Base-by-base conservation (phyloP, 2,113 vertebrate genomes). In the Cynocephalus volans region DNA sequence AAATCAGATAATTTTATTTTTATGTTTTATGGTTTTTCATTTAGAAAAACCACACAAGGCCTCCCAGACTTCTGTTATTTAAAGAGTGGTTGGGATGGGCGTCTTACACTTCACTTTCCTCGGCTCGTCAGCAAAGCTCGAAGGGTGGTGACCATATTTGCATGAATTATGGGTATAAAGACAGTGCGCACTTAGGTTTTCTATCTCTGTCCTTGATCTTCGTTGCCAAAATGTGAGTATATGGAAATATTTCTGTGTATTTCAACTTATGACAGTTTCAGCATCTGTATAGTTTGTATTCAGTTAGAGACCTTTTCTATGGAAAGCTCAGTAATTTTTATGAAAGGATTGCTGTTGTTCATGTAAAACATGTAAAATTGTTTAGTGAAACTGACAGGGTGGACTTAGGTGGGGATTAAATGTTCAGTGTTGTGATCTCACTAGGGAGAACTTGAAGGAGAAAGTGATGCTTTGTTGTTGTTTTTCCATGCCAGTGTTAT, bases 251-350 rank as follows among this genome's bases (percentile, higher is more conserved):
- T 98, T 98, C 98, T 99, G 98, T 98, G 97, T 98, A 96, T 98
- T 98, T 98, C 98, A 98, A 83, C 96, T 92, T 97, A 93, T 85
- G 96, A 98, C 98, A 92, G 94, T 98, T 98, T 98, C 97, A 98
- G 97, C 98, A 98, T 98, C 98, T 98, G 97, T 98, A 98, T 98
- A 98, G 98, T 98, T 99, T 98, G 95, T 98, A 98, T 98, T 98
- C 98, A 98, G 92, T 98, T 98, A 98, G 41, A 41, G 97, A 98
- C 98, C 98, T 98, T 99, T 99, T 99, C 98, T 99, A 97, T 99
- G 99, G 99, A 98, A 99, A 99, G 98, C 98, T 98, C 97, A 98
- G 98, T 98, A 98, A 98, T 99, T 99, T 99, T 99, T 99, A 99
- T 98, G 98, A 98, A 98, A 99, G 99, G 98, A 98, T 98, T 97